Evolutionary conservation across 2,888 invertebrate genomes (phyloP).

Genomic region (Zygothrica quintamaculata): DNA sequence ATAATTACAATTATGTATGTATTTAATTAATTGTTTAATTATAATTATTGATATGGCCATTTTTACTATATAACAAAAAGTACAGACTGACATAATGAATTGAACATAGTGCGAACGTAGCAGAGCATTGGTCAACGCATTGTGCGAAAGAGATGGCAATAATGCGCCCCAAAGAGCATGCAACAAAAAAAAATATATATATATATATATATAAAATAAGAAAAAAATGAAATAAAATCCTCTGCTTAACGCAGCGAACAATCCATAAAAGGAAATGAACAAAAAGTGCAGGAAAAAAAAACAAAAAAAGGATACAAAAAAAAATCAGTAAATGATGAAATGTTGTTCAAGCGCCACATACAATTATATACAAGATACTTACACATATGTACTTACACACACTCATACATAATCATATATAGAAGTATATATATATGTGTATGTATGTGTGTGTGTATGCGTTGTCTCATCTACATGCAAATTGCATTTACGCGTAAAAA

Average conservation of each 20-base stretch:
- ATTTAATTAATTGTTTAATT: no score
- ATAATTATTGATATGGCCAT: background rate
- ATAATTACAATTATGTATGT: no score
- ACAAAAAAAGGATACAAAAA: conserved; percentile 1
- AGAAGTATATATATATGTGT: conserved; percentile 7
- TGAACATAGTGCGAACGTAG: no score
- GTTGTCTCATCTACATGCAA: conserved; percentile 67
- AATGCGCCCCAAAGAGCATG: conserved; percentile 63
- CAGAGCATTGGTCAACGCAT: conserved; percentile 35
- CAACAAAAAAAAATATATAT: conserved; percentile 41
- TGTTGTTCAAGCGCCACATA: conserved; percentile 13
- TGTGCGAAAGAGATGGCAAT: conserved; percentile 40
- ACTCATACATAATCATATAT: background rate
- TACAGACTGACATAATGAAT: conserved; percentile 51
- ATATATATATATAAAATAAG: conserved; percentile 2
- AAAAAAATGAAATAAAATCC: conserved; percentile 1
- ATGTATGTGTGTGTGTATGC: conserved; percentile 11
- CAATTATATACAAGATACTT: conserved; percentile 43
- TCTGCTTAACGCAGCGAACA: conserved; percentile 35
- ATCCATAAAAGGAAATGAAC: conserved; percentile 24
- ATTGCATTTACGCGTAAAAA: conserved; percentile 80
- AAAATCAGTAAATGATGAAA: background rate
- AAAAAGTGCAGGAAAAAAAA: background rate
- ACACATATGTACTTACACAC: conserved; percentile 1
- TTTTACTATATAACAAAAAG: conserved; percentile 36